These are phyloP conservation scores for Labeo rohita DNA, from an alignment of 2,113 vertebrate genomes.

Conservation along the genomic window DNA sequence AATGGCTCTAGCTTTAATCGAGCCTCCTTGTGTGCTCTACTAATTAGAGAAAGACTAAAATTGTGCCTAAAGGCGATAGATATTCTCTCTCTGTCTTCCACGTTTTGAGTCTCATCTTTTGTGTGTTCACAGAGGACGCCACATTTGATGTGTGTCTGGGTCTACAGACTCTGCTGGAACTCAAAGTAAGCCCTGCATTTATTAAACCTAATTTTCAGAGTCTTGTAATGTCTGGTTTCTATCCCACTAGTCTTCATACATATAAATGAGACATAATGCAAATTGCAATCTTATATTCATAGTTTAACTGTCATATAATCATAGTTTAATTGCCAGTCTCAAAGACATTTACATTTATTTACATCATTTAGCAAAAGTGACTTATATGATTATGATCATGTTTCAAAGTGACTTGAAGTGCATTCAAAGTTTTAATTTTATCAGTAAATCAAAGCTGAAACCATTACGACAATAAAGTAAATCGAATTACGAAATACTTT, in stretches of 20 bases:
- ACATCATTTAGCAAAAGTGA: not conserved
- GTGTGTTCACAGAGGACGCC: slow-evolving; percentile 80
- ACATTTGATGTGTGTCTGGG: slow-evolving; percentile 86
- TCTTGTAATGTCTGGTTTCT: not conserved
- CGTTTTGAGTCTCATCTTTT: slow-evolving; percentile 14
- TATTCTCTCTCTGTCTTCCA: slow-evolving; percentile 6
- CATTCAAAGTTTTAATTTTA: not conserved
- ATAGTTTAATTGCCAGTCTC: not conserved
- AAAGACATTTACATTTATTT: not conserved
- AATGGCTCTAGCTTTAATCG: not conserved
- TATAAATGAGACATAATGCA: not conserved
- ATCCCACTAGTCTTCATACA: not conserved
- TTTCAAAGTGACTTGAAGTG: not conserved
- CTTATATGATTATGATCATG: not conserved
- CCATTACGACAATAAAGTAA: not conserved
- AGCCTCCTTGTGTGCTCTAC: not conserved
- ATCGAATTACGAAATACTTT: not conserved
- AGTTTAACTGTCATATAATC: not conserved
- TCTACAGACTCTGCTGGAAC: slow-evolving; percentile 87
- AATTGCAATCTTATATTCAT: not conserved
- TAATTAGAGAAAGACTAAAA: not conserved
- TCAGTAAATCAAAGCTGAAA: not conserved
- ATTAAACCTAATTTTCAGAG: not conserved
- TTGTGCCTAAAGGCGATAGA: not conserved
- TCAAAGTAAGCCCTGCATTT: slow-evolving; percentile 82